These are phyloP conservation scores for Myotis yumanensis DNA, from an alignment of 2,113 vertebrate genomes.

Conservation along the genomic window DNA sequence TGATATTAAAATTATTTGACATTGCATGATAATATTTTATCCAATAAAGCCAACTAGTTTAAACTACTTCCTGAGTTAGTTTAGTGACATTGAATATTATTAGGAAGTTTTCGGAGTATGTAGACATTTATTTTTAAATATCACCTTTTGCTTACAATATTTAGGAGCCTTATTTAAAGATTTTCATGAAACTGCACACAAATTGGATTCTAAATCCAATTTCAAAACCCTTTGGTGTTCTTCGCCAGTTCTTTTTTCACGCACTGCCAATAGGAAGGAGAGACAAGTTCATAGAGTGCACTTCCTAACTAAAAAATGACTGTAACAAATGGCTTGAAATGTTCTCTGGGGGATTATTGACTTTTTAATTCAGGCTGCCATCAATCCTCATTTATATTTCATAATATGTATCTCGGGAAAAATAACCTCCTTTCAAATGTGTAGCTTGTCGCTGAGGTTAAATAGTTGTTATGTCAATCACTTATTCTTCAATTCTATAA, in stretches of 20 bases:
- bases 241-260: not conserved
- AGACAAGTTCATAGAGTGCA: not conserved
- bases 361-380: conserved; percentile 59
- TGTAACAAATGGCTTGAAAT: conserved; percentile 35
- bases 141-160: not conserved
- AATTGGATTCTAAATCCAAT: not conserved
- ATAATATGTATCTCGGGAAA: conserved; percentile 16
- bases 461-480: conserved; percentile 27
- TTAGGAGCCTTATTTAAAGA: not conserved
- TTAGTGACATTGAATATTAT: not conserved
- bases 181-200: not conserved
- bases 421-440: conserved; percentile 35
- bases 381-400: conserved; percentile 65
- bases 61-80: not conserved
- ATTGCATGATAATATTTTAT: not conserved
- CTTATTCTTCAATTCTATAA: not conserved
- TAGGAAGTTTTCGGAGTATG: not conserved
- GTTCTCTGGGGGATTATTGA: conserved; percentile 62
- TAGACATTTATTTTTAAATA: not conserved
- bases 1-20: not conserved
- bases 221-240: not conserved
- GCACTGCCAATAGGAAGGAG: not conserved
- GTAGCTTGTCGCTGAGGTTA: conserved; percentile 33
- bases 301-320: conserved; percentile 30
- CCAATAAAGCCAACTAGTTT: not conserved